Evolutionary conservation across 2,888 invertebrate genomes (phyloP).

Genomic region (Prosopocoilus inquinatus): DNA sequence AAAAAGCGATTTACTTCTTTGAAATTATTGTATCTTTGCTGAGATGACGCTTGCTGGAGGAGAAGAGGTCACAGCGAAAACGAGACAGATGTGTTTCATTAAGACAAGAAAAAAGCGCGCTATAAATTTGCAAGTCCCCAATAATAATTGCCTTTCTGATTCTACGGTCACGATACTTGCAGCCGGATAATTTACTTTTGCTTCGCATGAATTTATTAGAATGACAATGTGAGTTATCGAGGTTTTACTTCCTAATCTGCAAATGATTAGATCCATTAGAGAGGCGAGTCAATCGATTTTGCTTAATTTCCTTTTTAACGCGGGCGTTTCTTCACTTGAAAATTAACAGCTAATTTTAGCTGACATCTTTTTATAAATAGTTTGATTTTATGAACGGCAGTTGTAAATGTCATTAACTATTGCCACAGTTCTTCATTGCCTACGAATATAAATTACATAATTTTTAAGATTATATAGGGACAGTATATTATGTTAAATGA

Average conservation of each 20-base stretch:
- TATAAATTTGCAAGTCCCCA: constrained; percentile 12
- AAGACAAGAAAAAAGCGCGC: not conserved
- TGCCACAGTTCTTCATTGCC: too few species aligned
- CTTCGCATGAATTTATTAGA: constrained; percentile 11
- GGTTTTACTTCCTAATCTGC: constrained; percentile 5
- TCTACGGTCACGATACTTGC: constrained; percentile 12
- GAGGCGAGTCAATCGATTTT: not conserved
- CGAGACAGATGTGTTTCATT: not conserved
- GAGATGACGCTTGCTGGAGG: not conserved
- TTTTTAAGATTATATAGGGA: too few species aligned
- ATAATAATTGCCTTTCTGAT: constrained; percentile 7
- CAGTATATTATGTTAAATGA: too few species aligned
- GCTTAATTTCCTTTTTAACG: constrained; percentile 6
- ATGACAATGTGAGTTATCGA: constrained; percentile 9
- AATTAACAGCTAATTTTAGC: not conserved
- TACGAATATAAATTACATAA: too few species aligned
- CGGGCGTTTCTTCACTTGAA: constrained; percentile 5
- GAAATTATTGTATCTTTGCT: not conserved
- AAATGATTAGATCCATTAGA: constrained; percentile 1
- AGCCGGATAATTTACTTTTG: constrained; percentile 4
- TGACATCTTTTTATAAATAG: too few species aligned
- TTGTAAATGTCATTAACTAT: too few species aligned
- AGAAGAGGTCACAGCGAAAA: not conserved
- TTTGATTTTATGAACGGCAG: too few species aligned
- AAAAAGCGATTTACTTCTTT: not conserved